phyloP scores from a whole-genome alignment of 1,140 invertebrate species.

The Daktulosphaira vitifoliae region DNA sequence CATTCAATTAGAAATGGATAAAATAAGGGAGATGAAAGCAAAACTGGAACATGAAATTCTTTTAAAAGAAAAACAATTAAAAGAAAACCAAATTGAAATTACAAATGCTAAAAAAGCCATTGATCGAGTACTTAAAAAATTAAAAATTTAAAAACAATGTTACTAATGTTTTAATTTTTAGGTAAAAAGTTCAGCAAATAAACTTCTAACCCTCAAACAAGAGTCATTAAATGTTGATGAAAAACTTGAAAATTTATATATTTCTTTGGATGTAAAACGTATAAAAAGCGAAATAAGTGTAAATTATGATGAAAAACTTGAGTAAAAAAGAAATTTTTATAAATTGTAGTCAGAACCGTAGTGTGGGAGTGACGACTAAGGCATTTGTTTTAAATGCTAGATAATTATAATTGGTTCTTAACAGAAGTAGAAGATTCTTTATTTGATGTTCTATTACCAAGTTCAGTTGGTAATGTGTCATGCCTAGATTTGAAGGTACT shows the following conservation, averaged over 20 bases:
- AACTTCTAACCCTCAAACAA: conserved; percentile 43
- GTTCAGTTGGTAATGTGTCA: too few species aligned
- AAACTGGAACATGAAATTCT: conserved; percentile 45
- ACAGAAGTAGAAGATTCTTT: too few species aligned
- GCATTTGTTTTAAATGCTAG: too few species aligned
- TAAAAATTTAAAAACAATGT: conserved; percentile 22
- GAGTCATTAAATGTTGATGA: conserved; percentile 43
- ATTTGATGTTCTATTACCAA: too few species aligned
- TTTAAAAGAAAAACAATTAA: conserved; percentile 44
- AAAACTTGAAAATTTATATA: conserved; percentile 42
- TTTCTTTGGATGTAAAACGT: conserved; percentile 44
- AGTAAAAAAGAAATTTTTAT: too few species aligned
- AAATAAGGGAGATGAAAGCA: conserved; percentile 43
- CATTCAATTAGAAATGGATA: conserved; percentile 46
- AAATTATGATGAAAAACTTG: conserved; percentile 39
- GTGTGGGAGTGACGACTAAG: too few species aligned
- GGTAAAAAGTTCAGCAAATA: conserved; percentile 43
- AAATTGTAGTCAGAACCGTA: too few species aligned
- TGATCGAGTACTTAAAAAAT: conserved; percentile 36
- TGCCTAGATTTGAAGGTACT: too few species aligned
- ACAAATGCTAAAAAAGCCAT: conserved; percentile 40
- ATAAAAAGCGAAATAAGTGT: conserved; percentile 47
- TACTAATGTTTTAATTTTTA: conserved; percentile 35
- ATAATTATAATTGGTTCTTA: too few species aligned
- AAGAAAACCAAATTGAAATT: conserved; percentile 44